Conservation (phyloP, 2,797 vertebrate genomes). For the Peromyscus eremicus region DNA sequence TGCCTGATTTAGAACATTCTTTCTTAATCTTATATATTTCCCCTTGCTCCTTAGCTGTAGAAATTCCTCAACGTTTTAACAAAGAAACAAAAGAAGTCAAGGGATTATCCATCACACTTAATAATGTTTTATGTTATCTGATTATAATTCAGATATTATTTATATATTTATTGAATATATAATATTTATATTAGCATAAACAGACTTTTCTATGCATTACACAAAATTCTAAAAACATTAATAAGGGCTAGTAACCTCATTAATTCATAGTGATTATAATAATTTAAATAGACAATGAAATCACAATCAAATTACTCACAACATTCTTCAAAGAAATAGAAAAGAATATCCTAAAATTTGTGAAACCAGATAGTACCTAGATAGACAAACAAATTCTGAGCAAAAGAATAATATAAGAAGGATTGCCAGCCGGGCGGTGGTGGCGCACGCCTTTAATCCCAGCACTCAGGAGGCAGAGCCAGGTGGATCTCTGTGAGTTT, state of each 20-base stretch:
- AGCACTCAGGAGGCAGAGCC: too few relatives aligned
- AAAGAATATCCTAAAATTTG: neutral
- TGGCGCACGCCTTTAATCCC: too few relatives aligned
- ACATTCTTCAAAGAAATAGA: neutral
- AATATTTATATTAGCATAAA: neutral
- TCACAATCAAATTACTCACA: neutral
- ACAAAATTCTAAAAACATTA: neutral
- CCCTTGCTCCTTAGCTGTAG: neutral
- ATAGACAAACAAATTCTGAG: neutral
- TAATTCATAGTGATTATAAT: neutral
- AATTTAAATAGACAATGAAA: neutral
- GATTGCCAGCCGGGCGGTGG: too few relatives aligned
- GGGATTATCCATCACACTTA: neutral
- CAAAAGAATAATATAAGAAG: neutral
- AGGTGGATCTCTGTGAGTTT: too few relatives aligned
- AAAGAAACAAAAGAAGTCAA: neutral
- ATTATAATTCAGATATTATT: neutral
- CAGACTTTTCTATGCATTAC: neutral
- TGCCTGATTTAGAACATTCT: neutral
- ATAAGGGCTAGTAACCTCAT: neutral
- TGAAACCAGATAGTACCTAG: neutral
- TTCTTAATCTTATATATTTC: neutral
- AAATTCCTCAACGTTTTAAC: neutral
- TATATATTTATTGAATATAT: neutral
- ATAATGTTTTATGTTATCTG: neutral